Percentiles rank a stretch among this genome's conserved stretches.
Evolutionary conservation across 2,888 invertebrate genomes (phyloP).

Genomic region (Galeopsomyia nigrocyanea): DNA sequence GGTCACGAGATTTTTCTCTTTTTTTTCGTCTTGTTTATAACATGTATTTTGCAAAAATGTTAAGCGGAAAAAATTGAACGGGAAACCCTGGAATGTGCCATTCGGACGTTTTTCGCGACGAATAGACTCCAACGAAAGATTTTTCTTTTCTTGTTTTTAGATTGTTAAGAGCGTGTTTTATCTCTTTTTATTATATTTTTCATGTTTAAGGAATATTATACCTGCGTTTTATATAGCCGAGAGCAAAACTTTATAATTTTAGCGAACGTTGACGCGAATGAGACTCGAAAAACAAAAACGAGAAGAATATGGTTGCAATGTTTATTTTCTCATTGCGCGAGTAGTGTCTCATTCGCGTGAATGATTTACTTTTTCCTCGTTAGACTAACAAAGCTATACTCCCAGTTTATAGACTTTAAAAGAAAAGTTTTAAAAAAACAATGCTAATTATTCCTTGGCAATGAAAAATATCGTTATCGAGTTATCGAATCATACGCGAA

Average conservation of each 20-base stretch:
- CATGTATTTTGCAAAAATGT: constrained; percentile 6
- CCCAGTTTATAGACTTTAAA: constrained; percentile 2
- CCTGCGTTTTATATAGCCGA: constrained; percentile 10
- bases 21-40: neutral
- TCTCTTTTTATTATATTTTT: constrained; percentile 8
- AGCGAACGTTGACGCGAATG: neutral
- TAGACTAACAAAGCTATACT: constrained; percentile 38
- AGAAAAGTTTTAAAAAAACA: constrained; percentile 22
- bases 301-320: neutral
- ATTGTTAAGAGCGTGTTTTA: constrained; percentile 1
- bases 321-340: neutral
- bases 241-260: constrained; percentile 10
- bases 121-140: constrained; percentile 37
- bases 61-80: constrained; percentile 13
- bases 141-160: constrained; percentile 26
- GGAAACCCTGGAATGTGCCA: constrained; percentile 45
- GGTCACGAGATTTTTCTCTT: neutral
- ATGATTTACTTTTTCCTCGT: constrained; percentile 27
- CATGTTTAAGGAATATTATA: no score
- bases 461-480: constrained; percentile 40
- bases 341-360: neutral
- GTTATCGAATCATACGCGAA: neutral
- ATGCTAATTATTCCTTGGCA: constrained; percentile 41
- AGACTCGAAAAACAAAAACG: neutral
- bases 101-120: constrained; percentile 41